Percentiles rank a stretch among this genome's conserved stretches.
Conservation (phyloP, 2,113 vertebrate genomes). For the Turdus rufiventris region DNA sequence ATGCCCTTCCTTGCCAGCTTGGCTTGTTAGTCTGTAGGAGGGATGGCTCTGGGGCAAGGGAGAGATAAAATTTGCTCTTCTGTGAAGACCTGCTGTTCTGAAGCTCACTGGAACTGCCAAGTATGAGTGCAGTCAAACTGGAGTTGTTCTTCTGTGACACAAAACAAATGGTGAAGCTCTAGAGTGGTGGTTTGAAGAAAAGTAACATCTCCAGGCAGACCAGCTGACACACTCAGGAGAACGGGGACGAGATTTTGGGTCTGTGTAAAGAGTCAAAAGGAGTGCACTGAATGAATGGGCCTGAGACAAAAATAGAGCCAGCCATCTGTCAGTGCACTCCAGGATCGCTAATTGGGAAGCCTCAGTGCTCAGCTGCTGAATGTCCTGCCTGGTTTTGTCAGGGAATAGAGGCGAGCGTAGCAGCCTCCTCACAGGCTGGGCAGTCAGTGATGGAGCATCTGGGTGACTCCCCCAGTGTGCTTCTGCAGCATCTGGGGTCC, state of each 20-base stretch:
- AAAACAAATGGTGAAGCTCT: not conserved
- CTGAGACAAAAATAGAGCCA: slow-evolving; percentile 32
- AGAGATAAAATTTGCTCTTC: not conserved
- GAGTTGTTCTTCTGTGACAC: not conserved
- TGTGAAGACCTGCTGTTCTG: not conserved
- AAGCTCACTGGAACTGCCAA: not conserved
- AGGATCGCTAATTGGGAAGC: slow-evolving; percentile 14
- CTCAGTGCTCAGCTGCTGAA: not conserved
- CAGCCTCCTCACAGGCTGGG: accelerated
- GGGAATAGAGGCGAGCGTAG: not conserved
- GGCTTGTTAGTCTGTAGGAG: not conserved
- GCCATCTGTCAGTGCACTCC: not conserved
- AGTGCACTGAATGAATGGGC: not conserved
- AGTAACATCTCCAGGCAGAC: not conserved
- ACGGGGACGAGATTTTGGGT: not conserved
- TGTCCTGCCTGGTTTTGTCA: not conserved
- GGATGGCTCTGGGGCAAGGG: not conserved
- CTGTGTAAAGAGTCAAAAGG: not conserved
- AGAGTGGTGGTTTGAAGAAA: not conserved
- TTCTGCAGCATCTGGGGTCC: not conserved
- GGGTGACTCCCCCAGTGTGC: accelerated
- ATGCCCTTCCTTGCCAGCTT: not conserved
- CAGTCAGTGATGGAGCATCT: accelerated
- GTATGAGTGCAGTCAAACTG: not conserved
- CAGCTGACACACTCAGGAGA: not conserved